Percentiles rank a stretch among this genome's conserved stretches.
phyloP scores from a whole-genome alignment of 2,888 invertebrate species.

The Caenorhabditis virilis region DNA sequence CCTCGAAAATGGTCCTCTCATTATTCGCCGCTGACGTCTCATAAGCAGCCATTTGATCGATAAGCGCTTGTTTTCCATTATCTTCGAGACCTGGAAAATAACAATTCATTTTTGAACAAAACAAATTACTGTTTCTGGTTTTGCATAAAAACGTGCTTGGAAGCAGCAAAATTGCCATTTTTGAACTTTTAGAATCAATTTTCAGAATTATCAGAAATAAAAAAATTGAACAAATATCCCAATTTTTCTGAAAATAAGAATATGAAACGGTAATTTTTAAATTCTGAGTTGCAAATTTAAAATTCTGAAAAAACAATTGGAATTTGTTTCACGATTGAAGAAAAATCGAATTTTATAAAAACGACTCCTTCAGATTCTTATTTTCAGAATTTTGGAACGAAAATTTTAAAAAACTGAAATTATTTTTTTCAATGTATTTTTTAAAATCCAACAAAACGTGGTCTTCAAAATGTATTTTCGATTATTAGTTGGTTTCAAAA shows the following conservation, averaged over 20 bases:
- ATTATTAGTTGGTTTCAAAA: too few relatives aligned
- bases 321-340: too few relatives aligned
- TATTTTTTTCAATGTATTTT: too few relatives aligned
- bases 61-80: slow-evolving; percentile 77
- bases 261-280: too few relatives aligned
- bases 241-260: background rate
- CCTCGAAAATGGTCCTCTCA: slow-evolving; percentile 28
- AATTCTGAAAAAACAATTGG: background rate
- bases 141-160: background rate
- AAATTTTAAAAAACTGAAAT: background rate
- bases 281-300: background rate
- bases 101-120: background rate
- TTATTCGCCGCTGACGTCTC: slow-evolving; percentile 17
- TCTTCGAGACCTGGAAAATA: slow-evolving; percentile 41
- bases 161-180: background rate
- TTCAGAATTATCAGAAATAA: too few relatives aligned
- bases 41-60: slow-evolving; percentile 78
- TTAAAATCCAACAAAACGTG: too few relatives aligned
- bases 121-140: background rate
- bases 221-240: too few relatives aligned
- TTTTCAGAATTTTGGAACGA: background rate
- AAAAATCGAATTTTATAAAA: too few relatives aligned
- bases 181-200: background rate
- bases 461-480: too few relatives aligned
- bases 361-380: too few relatives aligned